phyloP scores from a whole-genome alignment of 2,113 vertebrate species.

The Oreochromis aureus region DNA sequence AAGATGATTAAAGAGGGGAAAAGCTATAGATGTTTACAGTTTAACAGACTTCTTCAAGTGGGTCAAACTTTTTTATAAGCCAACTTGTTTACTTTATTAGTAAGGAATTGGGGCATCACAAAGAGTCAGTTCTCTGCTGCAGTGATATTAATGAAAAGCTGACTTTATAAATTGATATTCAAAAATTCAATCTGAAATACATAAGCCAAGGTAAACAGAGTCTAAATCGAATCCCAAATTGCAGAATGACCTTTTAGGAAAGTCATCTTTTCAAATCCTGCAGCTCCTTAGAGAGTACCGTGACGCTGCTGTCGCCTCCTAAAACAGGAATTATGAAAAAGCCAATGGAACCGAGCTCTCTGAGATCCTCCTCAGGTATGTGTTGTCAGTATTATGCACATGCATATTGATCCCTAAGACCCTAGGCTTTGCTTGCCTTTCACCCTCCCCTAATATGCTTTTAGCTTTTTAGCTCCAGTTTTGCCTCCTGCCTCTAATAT shows the following conservation, averaged over 20 bases:
- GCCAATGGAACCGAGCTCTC: not conserved
- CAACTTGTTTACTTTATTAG: not conserved
- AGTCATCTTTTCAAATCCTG: not conserved
- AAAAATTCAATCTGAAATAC: not conserved
- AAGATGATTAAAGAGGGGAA: not conserved
- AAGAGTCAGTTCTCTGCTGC: not conserved
- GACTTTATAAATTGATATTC: not conserved
- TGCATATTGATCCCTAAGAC: slow-evolving; percentile 26
- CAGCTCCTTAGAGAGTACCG: not conserved
- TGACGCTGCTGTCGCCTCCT: not conserved
- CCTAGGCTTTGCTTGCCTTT: not conserved
- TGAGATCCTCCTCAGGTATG: not conserved
- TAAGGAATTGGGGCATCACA: not conserved
- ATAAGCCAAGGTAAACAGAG: not conserved
- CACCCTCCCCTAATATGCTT: not conserved
- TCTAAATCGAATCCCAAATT: not conserved
- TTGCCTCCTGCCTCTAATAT: slow-evolving; percentile 20
- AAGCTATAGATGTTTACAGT: not conserved
- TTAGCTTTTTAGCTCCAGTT: slow-evolving; percentile 15
- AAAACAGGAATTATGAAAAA: slow-evolving; percentile 6
- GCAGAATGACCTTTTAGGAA: not conserved
- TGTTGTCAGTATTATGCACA: slow-evolving; percentile 3
- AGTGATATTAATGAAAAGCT: not conserved
- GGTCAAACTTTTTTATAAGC: not conserved
- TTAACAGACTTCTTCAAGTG: not conserved